Evolutionary conservation across 1,140 invertebrate species (phyloP).

Genomic region (Drosophila biarmipes): DNA sequence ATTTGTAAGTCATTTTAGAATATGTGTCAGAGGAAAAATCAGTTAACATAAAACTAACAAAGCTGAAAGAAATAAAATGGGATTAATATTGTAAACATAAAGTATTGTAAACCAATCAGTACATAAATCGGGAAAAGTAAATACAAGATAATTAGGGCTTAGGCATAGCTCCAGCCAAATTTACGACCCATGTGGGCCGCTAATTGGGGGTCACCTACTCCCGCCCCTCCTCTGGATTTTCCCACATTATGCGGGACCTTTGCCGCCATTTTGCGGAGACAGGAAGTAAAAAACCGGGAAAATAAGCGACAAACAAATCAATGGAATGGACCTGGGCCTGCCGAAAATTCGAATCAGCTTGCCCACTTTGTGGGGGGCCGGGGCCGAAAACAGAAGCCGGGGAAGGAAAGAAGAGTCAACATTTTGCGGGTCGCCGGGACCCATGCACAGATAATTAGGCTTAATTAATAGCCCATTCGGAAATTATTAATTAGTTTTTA

Average conservation of each 20-base stretch:
- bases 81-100: neutral
- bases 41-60: too few relatives aligned
- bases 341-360: slow-evolving; percentile 10
- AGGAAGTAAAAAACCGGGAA: slow-evolving; percentile 8
- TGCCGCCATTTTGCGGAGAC: slow-evolving; percentile 12
- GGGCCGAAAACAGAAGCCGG: slow-evolving; percentile 32
- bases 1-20: slow-evolving; percentile 86
- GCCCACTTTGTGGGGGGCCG: neutral
- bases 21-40: neutral
- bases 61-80: too few relatives aligned
- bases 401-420: slow-evolving; percentile 50
- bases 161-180: slow-evolving; percentile 5
- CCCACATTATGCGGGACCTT: slow-evolving; percentile 63
- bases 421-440: slow-evolving; percentile 73
- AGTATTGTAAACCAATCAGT: neutral
- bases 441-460: slow-evolving; percentile 84
- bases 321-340: slow-evolving; percentile 15
- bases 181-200: slow-evolving; percentile 53
- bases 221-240: neutral
- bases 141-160: neutral
- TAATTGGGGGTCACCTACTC: slow-evolving; percentile 45
- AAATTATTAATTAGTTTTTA: slow-evolving; percentile 85
- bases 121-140: neutral
- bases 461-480: slow-evolving; percentile 85
- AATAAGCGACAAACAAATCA: slow-evolving; percentile 56